Evolutionary conservation across 1,140 invertebrate species (phyloP).

Genomic region (Drosophila tani): DNA sequence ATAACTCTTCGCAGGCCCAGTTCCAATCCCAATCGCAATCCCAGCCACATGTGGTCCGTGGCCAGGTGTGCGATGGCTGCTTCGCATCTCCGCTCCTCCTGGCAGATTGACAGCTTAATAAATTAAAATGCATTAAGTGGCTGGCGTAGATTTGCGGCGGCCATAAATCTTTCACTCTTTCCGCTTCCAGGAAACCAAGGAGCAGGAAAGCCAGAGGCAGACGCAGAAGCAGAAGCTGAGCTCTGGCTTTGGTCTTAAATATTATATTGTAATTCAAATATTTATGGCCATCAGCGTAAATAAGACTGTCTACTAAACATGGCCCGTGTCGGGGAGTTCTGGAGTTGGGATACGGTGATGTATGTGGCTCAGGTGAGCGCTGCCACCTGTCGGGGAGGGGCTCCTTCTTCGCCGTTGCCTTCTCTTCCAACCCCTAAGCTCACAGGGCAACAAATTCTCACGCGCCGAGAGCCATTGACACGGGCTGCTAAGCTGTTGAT

Average conservation of each 20-base stretch:
- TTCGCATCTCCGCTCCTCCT: background rate
- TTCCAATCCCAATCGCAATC: background rate
- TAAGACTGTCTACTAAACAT: constrained; percentile 78
- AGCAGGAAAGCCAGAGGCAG: constrained; percentile 1
- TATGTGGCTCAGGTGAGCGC: constrained; percentile 56
- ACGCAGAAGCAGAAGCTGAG: background rate
- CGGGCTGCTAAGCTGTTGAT: constrained; percentile 72
- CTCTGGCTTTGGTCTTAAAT: constrained; percentile 70
- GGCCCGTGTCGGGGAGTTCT: constrained; percentile 6
- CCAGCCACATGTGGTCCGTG: constrained; percentile 18
- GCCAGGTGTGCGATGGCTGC: constrained; percentile 11
- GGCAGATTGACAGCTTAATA: constrained; percentile 80
- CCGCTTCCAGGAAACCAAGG: constrained; percentile 5
- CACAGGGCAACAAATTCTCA: constrained; percentile 71
- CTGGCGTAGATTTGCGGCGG: constrained; percentile 76
- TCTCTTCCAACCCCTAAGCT: constrained; percentile 50
- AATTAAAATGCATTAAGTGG: constrained; percentile 83
- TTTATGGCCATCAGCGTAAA: constrained; percentile 82
- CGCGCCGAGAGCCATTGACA: constrained; percentile 75
- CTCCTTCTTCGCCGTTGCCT: background rate
- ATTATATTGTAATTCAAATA: constrained; percentile 84
- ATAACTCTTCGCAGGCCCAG: constrained; percentile 32
- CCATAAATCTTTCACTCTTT: constrained; percentile 71
- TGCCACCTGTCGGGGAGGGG: constrained; percentile 35
- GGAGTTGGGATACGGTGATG: constrained; percentile 44